Evolutionary conservation across 2,888 invertebrate species (phyloP).

Genomic region (Nezara viridula): DNA sequence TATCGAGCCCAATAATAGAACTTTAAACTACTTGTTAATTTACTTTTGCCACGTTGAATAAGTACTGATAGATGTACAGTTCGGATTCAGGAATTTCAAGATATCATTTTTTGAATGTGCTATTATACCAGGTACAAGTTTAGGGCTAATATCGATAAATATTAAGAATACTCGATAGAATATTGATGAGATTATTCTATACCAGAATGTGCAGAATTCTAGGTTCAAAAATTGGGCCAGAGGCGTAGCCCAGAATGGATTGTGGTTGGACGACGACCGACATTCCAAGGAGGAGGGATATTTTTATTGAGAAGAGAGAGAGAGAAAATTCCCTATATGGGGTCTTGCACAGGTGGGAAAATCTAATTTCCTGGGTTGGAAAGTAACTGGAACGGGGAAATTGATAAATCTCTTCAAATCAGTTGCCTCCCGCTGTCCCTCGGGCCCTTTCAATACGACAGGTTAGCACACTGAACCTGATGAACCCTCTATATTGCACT

Average conservation of each 20-base stretch:
- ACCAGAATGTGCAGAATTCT: too few relatives aligned
- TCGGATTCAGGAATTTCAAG: too few relatives aligned
- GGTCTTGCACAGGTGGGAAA: neutral
- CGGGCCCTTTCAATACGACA: neutral
- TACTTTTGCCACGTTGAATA: too few relatives aligned
- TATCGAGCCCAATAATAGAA: too few relatives aligned
- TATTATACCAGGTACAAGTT: too few relatives aligned
- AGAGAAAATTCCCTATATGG: conserved; percentile 52
- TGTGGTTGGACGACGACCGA: neutral
- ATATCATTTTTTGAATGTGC: too few relatives aligned
- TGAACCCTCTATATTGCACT: neutral
- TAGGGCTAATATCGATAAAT: too few relatives aligned
- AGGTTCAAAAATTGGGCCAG: neutral
- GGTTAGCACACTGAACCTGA: neutral
- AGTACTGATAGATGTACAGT: too few relatives aligned
- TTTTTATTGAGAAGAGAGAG: conserved; percentile 44
- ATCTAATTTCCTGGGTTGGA: conserved; percentile 23
- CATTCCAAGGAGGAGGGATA: neutral
- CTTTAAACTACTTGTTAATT: too few relatives aligned
- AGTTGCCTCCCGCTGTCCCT: neutral
- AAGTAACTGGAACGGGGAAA: conserved; percentile 49
- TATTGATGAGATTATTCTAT: too few relatives aligned
- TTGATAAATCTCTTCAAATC: conserved; percentile 55
- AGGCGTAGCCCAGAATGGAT: neutral
- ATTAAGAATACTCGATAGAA: too few relatives aligned